phyloP scores from a whole-genome alignment of 2,888 invertebrate genomes.

The Resseliella maxima region DNA sequence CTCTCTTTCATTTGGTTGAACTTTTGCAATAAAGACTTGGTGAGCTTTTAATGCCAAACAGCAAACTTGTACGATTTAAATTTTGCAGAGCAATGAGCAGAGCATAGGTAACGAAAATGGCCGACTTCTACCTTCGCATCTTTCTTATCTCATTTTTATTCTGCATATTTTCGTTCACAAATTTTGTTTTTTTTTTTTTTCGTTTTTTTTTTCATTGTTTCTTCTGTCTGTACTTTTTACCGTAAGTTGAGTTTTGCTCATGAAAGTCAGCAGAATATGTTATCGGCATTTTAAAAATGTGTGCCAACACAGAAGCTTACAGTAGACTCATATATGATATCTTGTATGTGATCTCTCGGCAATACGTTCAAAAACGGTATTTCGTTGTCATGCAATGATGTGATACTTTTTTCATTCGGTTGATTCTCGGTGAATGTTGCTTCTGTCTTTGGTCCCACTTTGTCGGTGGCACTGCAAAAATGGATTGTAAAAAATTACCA shows the following conservation, averaged over 20 bases:
- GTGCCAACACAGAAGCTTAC: not conserved
- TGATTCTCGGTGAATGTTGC: not conserved
- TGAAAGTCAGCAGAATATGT: no score
- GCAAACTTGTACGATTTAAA: constrained; percentile 15
- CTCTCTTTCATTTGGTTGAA: not conserved
- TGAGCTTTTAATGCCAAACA: constrained; percentile 33
- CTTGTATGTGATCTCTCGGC: constrained; percentile 39
- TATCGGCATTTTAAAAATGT: not conserved
- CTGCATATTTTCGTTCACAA: not conserved
- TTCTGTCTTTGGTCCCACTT: constrained; percentile 29
- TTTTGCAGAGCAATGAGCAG: not conserved
- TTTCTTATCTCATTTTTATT: not conserved
- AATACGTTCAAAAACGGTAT: not conserved
- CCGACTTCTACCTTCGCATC: not conserved
- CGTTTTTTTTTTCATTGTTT: not conserved
- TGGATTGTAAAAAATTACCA: not conserved
- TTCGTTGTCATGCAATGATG: constrained; percentile 39
- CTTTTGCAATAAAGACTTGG: not conserved
- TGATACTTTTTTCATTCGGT: not conserved
- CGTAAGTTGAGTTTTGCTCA: not conserved
- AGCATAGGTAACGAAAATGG: not conserved
- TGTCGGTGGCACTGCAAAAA: not conserved
- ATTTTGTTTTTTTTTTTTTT: not conserved
- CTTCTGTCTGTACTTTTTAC: not conserved
- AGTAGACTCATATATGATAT: constrained; percentile 20